Percentiles rank a stretch among this genome's conserved stretches.
Evolutionary conservation across 2,797 vertebrate species (phyloP).

Genomic region (Cetoscarus ocellatus): DNA sequence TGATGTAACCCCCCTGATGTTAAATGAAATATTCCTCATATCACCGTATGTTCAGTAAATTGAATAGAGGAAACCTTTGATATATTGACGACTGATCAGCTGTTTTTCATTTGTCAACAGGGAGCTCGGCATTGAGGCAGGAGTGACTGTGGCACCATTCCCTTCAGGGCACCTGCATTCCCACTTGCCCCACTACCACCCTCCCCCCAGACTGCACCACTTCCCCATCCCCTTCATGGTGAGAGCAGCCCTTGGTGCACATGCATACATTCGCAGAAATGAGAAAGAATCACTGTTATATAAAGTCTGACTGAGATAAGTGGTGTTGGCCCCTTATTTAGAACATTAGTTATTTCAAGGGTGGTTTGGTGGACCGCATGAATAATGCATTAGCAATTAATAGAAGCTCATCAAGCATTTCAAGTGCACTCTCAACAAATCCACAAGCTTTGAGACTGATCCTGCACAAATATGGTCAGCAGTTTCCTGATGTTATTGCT

Average conservation of each 20-base stretch:
- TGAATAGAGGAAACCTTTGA: background rate
- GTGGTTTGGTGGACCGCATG: constrained; percentile 73
- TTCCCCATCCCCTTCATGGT: constrained; percentile 98
- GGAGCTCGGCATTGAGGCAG: constrained; percentile 98
- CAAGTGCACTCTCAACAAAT: constrained; percentile 68
- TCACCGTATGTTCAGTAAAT: no score
- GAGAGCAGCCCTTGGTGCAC: constrained; percentile 73
- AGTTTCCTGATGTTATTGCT: constrained; percentile 27
- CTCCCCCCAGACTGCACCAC: constrained; percentile 97
- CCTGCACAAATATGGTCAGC: constrained; percentile 16
- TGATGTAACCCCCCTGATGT: background rate
- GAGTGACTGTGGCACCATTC: constrained; percentile 94
- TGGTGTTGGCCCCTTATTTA: constrained; percentile 64
- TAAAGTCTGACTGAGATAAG: constrained; percentile 72
- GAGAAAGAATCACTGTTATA: constrained; percentile 60
- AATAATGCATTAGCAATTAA: constrained; percentile 81
- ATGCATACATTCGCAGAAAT: constrained; percentile 74
- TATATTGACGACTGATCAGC: constrained; percentile 1
- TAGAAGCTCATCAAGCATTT: constrained; percentile 71
- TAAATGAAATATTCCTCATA: background rate
- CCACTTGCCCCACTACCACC: constrained; percentile 96
- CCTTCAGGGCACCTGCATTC: constrained; percentile 95
- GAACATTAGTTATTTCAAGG: constrained; percentile 76
- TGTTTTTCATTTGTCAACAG: constrained; percentile 73
- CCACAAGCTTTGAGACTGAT: constrained; percentile 48